These are phyloP conservation scores for Nemapogon koenigi DNA, from an alignment of 2,888 invertebrate genomes.

Conservation along the genomic window DNA sequence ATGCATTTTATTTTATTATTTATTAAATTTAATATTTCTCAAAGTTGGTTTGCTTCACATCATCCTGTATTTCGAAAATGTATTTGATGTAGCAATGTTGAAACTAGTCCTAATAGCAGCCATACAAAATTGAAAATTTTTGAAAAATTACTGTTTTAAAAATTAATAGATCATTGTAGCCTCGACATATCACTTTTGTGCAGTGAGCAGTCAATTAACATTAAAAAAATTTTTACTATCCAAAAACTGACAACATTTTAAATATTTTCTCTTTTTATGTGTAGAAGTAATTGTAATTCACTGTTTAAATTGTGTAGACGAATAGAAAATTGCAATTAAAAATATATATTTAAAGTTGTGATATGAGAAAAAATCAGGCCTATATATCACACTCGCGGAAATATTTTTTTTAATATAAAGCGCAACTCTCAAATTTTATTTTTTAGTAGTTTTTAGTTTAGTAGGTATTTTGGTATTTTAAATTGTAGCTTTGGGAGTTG, in stretches of 20 bases:
- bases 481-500: no score
- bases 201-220: constrained; percentile 49
- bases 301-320: constrained; percentile 51
- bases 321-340: neutral
- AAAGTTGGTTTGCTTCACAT: constrained; percentile 39
- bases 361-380: constrained; percentile 2
- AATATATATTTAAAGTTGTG: neutral
- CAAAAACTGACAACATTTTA: constrained; percentile 18
- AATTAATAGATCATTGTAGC: constrained; percentile 17
- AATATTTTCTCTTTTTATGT: constrained; percentile 3
- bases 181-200: constrained; percentile 49
- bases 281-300: constrained; percentile 30
- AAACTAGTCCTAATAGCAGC: constrained; percentile 27
- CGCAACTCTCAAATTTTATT: no score
- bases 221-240: constrained; percentile 15
- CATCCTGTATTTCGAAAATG: constrained; percentile 16
- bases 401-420: neutral
- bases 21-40: constrained; percentile 33
- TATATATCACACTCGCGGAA: neutral
- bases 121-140: neutral
- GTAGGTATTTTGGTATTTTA: no score
- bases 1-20: constrained; percentile 18
- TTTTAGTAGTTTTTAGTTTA: no score
- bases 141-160: no score
- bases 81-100: constrained; percentile 50